A percentile compares a stretch with the other conserved stretches of the same genome.
Conservation (phyloP, 2,888 invertebrate species). For the Alcis repandata region DNA sequence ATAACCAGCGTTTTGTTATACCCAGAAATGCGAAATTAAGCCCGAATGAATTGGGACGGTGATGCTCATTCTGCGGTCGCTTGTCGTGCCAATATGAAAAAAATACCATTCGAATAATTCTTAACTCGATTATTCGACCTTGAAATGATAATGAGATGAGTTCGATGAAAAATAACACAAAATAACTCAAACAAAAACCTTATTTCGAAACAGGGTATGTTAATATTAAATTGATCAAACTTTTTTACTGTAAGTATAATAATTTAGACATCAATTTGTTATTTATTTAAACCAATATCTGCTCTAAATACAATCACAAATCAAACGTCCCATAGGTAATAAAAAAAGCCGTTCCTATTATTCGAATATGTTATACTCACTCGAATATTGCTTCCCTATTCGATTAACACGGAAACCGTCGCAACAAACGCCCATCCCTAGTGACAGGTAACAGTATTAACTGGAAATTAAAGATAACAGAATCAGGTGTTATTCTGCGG, state of each 20-base stretch:
- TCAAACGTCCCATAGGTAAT: too few relatives aligned
- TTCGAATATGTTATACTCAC: too few relatives aligned
- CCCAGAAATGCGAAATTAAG: slow-evolving; percentile 28
- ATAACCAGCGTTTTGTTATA: slow-evolving; percentile 11
- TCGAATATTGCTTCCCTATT: neutral
- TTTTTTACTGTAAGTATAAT: too few relatives aligned
- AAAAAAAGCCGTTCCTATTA: too few relatives aligned
- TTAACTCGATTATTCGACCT: neutral
- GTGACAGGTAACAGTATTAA: slow-evolving; percentile 25
- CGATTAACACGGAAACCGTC: neutral
- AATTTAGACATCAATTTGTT: too few relatives aligned
- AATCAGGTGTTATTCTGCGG: slow-evolving; percentile 33
- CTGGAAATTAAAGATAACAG: slow-evolving; percentile 37
- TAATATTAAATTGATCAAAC: too few relatives aligned
- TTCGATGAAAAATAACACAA: neutral
- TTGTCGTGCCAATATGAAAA: slow-evolving; percentile 1
- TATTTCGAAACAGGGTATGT: too few relatives aligned
- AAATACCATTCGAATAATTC: neutral
- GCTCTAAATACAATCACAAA: too few relatives aligned
- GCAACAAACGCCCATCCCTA: neutral
- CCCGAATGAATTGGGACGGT: slow-evolving; percentile 32
- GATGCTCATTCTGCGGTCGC: slow-evolving; percentile 25
- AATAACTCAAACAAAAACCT: too few relatives aligned
- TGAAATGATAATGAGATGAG: neutral
- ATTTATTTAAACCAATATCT: too few relatives aligned